phyloP scores from a whole-genome alignment of 2,888 invertebrate genomes.

The Rhorus exstirpatorius region DNA sequence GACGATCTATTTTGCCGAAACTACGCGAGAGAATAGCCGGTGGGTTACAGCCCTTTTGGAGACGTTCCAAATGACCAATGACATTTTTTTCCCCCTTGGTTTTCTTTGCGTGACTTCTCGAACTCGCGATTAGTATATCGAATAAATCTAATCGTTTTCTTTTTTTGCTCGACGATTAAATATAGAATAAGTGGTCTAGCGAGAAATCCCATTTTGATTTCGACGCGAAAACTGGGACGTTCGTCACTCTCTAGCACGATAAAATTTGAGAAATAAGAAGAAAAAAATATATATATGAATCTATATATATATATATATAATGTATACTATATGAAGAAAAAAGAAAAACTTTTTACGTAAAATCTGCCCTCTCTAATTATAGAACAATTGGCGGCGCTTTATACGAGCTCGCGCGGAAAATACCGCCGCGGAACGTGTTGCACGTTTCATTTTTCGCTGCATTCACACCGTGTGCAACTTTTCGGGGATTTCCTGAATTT shows the following conservation, averaged over 20 bases:
- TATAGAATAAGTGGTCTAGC: conserved; percentile 56
- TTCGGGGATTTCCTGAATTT: conserved; percentile 32
- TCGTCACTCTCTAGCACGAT: too few species aligned
- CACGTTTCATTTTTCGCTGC: conserved; percentile 41
- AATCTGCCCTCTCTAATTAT: conserved; percentile 57
- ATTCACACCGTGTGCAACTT: conserved; percentile 47
- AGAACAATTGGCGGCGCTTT: conserved; percentile 54
- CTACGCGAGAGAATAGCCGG: too few species aligned
- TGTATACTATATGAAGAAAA: too few species aligned
- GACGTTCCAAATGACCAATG: conserved; percentile 11
- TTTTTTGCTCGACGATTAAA: conserved; percentile 28
- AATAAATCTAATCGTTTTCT: neutral
- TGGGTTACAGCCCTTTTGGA: too few species aligned
- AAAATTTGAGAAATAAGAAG: conserved; percentile 11
- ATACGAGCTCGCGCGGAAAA: conserved; percentile 45
- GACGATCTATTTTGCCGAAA: too few species aligned
- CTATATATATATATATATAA: too few species aligned
- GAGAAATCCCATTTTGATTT: too few species aligned
- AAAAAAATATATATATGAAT: too few species aligned
- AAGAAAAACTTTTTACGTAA: conserved; percentile 28
- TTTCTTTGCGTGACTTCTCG: neutral
- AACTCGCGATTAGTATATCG: neutral
- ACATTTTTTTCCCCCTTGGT: neutral
- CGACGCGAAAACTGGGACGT: too few species aligned
- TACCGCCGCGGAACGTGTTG: too few species aligned